phyloP scores from a whole-genome alignment of 2,797 vertebrate genomes.

The Knipowitschia caucasica region DNA sequence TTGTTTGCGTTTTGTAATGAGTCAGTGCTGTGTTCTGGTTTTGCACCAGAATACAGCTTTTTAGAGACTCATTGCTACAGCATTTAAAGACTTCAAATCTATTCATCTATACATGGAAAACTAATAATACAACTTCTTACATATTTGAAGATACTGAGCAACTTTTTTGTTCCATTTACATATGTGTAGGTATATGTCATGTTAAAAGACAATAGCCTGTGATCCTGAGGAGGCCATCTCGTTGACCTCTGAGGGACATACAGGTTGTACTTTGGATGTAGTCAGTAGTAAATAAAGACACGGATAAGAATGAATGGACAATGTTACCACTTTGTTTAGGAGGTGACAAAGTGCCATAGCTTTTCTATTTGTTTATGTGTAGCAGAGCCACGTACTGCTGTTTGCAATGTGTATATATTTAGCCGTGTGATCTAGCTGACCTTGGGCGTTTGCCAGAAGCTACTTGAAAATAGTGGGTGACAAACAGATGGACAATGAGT shows the following conservation, averaged over 20 bases:
- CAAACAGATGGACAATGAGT: constrained; percentile 74
- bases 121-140: constrained; percentile 23
- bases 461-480: constrained; percentile 71
- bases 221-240: background rate
- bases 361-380: constrained; percentile 39
- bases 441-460: constrained; percentile 61
- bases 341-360: constrained; percentile 2
- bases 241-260: background rate
- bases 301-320: constrained; percentile 1
- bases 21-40: constrained; percentile 44
- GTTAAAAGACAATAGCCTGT: background rate
- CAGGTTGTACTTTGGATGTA: background rate
- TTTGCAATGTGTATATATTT: constrained; percentile 60
- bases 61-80: constrained; percentile 44
- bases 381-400: constrained; percentile 33
- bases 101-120: constrained; percentile 14
- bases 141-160: constrained; percentile 3
- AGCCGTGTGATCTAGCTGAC: constrained; percentile 57
- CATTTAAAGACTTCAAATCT: constrained; percentile 17
- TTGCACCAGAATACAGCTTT: constrained; percentile 15
- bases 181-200: background rate
- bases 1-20: constrained; percentile 46
- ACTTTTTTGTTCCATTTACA: constrained; percentile 29
- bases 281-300: background rate
- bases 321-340: constrained; percentile 1